These are phyloP conservation scores for Leuciscus idus DNA, from an alignment of 2,113 vertebrate species.

Conservation along the genomic window DNA sequence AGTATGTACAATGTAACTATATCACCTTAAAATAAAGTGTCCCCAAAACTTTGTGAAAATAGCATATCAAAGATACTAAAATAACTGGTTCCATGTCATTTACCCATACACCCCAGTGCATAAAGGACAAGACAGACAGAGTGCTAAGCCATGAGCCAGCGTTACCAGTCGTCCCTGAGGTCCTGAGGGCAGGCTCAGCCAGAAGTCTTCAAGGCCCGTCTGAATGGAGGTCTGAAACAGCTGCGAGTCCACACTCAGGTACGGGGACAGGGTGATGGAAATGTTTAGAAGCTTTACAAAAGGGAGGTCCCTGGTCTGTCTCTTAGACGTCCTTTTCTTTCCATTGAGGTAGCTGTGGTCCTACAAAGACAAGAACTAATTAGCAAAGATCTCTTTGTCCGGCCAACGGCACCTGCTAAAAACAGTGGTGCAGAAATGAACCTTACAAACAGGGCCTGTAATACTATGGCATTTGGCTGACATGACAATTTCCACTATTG, in stretches of 20 bases:
- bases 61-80: not conserved
- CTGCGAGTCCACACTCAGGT: conserved; percentile 76
- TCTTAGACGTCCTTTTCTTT: conserved; percentile 76
- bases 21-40: no score
- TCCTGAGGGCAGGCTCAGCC: conserved; percentile 81
- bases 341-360: conserved; percentile 70
- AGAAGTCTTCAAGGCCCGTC: conserved; percentile 73
- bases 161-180: conserved; percentile 76
- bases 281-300: conserved; percentile 79
- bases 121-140: not conserved
- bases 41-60: not conserved
- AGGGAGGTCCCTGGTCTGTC: conserved; percentile 74
- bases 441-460: not conserved
- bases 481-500: no score
- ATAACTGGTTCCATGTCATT: not conserved
- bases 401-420: not conserved
- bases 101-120: not conserved
- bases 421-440: not conserved
- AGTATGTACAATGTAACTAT: no score
- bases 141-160: not conserved
- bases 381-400: not conserved
- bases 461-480: no score
- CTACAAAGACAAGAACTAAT: conserved; percentile 51
- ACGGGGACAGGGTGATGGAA: conserved; percentile 85
- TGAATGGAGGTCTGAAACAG: conserved; percentile 82